Evolutionary conservation across 2,888 invertebrate species (phyloP), one percentile per base, ranked within the genome.

Genomic region (Spialia ferax): DNA sequence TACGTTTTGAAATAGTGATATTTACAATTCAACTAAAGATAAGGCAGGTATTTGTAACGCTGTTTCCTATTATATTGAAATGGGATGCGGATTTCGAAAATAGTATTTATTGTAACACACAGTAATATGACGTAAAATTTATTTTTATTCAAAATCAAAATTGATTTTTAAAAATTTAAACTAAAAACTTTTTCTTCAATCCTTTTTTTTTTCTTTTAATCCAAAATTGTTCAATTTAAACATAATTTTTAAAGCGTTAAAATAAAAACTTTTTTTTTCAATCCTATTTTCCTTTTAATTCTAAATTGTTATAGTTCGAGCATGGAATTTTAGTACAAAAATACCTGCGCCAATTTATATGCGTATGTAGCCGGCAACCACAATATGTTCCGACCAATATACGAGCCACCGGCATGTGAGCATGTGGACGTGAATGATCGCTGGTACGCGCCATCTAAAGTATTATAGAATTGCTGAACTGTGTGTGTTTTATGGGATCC

Each of bases 301-400:
- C 18, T 18, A 15, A 45, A 2, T 18, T 45, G 18, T 1, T 18
- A 45, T 18, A 45, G 15, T 42, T 42, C 4, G 18, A 18, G 1
- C 15, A 13, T 13, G 11, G 22, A 50, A 50, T 22, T 50, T 4
- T 22, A 2, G 1, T 29, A 52, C 20, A 38, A 50, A 59, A 65
- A 59, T 57, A 65, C 65, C 65, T 65, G 65, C 18, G 23, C 59
- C 50, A 50, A 65, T 65, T 65, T 65, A 65, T 65, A 65, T 65
- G 65, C 65, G 65, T 59, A 65, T 38, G 59, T 38, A 52, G 20
- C 48, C 48, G 45, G 63, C 64, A 59, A 65, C 65, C 65, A 52
- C 65, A 65, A 65, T 65, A 59, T 65, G 65, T 65, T 65, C 50
- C 56, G 59, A 65, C 50, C 65, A 59, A 65, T 59, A 64, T 64